Base-by-base conservation (phyloP, 2,113 vertebrate species). In the Peromyscus californicus region DNA sequence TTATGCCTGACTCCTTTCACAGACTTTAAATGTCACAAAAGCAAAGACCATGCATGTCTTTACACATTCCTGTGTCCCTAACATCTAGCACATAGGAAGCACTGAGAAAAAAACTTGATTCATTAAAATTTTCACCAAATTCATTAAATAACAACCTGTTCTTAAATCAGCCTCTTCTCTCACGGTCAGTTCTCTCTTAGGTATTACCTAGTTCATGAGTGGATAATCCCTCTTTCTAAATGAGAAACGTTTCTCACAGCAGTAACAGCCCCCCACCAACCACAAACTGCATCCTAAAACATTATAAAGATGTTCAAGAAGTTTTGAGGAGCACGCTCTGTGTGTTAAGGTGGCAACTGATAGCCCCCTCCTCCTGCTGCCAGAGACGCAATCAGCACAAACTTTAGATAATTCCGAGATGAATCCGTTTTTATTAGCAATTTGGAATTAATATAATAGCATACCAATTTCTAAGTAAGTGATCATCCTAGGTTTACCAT, bases 391-490 rank as follows among this genome's bases (percentile, higher is more conserved):
- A 22, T 75, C 87, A 95, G 78, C 87, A 76, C 31, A 61, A 88
- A 54, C 29, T 85, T 48, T 89, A 75, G 67, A 70, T 59, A 95
- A 84, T 31, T 96, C 79, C 82, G 57, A 91, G 96, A 70, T 19
- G 31, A 94, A 83, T 78, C 36, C 26, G 85, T 85, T 91, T 89
- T 96, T 83, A 93, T 45, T 89, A 91, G 63, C 87, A 89, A 88
- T 42, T 79, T 75, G 63, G 96, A 97, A 84, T 94, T 93, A 96
- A 91, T 65, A 89, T 59, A 54, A 24, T 10, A 7, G 89, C 57
- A 96, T 88, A 59, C n/a, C 65, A 88, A 90, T 83, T 93, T 86
- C 88, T 83, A 95, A 96, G 92, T 84, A 95, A 96, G 92, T 88
- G 51, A 96, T 97, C 94, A 91, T 83, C 94, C 87, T 90, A 36